Base-by-base conservation (phyloP, 2,888 invertebrate genomes). In the Patella caerulea region DNA sequence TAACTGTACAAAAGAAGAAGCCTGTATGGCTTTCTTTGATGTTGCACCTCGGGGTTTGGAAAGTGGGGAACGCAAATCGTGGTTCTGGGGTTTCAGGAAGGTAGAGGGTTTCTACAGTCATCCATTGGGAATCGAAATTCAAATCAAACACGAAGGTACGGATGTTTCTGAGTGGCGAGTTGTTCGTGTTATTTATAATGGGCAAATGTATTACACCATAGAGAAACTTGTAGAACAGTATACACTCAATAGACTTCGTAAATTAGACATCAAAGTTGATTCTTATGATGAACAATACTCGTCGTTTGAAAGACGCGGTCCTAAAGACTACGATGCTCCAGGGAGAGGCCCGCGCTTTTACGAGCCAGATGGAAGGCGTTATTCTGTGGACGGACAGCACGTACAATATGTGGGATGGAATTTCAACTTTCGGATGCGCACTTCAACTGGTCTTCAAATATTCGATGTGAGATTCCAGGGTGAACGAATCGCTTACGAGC, bases 341-440 rank as follows among this genome's bases (percentile, higher is more conserved):
- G 72, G 83, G 17, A 83, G 83, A 17, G 89, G 88, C 4, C 90
- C 90, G 9, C 80, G 82, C 9, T 79, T 85, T 15, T 80, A 83
- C 17, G 88, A 88, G 72, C 89, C 89, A 1, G 87, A 86, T 5
- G 90, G 89, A 9, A 81, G 82, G n/a, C 78, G 90, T 24, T 90
- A 84, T 79, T 80, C 75, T 11, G 81, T 90, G 1, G 81, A 84
- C 19, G 89, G 88, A 0, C 85, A 86, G 34, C 88, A 86, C 74
- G 84, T 90, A 0, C 74, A 82, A 34, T 90, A 89, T 79, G 85
- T 88, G 80, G 86, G 88, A 69, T 90, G 90, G 90, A 84, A 86
- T 75, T 87, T 90, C 76, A 85, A 89, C 77, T 83, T 87, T 34
- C 81, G 86, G 15, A 86, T 88, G 82, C 78, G 87, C 15, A 79